A percentile compares a stretch with the other conserved stretches of the same genome.
Evolutionary conservation across 2,888 invertebrate genomes (phyloP).

Genomic region (Hermaeophaga mercurialis): DNA sequence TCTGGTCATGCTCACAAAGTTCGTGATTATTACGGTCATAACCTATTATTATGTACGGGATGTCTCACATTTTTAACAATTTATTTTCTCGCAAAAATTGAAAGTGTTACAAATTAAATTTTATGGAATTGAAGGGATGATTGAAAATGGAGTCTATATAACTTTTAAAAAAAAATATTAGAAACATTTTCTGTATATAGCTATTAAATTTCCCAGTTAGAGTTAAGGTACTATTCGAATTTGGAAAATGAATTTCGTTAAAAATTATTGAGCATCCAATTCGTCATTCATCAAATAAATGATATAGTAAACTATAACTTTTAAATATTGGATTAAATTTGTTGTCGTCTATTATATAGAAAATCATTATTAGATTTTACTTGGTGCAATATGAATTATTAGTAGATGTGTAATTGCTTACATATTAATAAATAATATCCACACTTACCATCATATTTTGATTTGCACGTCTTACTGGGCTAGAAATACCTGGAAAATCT

Average conservation of each 20-base stretch:
- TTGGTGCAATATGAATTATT: constrained; percentile 45
- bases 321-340: constrained; percentile 28
- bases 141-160: no score
- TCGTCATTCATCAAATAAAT: constrained; percentile 1
- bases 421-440: constrained; percentile 39
- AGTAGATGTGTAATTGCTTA: constrained; percentile 40
- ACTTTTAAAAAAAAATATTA: no score
- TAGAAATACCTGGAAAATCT: no score
- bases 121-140: no score
- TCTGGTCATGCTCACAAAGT: constrained; percentile 48
- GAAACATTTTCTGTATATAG: no score
- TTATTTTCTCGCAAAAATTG: no score
- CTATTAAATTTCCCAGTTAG: no score
- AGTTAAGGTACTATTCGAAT: no score
- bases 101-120: no score
- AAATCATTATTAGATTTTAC: constrained; percentile 40
- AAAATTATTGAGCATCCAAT: not conserved
- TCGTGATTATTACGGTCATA: constrained; percentile 40
- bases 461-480: no score
- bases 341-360: constrained; percentile 36
- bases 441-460: constrained; percentile 25
- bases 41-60: constrained; percentile 3
- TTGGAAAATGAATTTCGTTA: no score
- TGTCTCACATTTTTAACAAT: not conserved
- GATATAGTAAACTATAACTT: constrained; percentile 14